A percentile compares a stretch with the other conserved stretches of the same genome.
phyloP scores from a whole-genome alignment of 1,140 invertebrate genomes.

The Eciton burchellii region DNA sequence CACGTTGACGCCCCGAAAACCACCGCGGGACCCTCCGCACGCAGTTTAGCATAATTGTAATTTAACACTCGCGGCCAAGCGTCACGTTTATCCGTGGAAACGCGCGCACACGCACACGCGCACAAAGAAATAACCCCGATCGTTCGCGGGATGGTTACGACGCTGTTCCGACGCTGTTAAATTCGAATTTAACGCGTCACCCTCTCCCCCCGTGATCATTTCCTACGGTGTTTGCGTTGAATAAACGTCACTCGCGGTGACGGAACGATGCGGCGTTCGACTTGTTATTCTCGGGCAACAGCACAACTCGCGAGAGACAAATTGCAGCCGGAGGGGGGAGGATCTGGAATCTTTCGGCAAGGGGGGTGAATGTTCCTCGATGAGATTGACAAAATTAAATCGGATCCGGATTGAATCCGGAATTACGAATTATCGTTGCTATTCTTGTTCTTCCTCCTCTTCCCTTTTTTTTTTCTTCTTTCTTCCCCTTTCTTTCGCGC shows the following conservation, averaged over 20 bases:
- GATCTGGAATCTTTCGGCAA: no score
- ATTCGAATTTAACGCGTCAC: slow-evolving; percentile 34
- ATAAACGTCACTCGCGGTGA: neutral
- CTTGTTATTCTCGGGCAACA: neutral
- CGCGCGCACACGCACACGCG: no score
- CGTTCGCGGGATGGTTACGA: slow-evolving; percentile 11
- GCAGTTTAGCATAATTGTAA: slow-evolving; percentile 73
- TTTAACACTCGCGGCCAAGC: slow-evolving; percentile 62
- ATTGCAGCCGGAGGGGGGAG: no score
- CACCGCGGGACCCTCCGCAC: neutral
- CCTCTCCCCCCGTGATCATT: neutral
- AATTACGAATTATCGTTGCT: no score
- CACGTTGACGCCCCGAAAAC: slow-evolving; percentile 46
- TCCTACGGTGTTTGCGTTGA: neutral
- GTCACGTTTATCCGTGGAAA: neutral
- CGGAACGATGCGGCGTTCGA: neutral
- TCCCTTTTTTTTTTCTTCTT: no score
- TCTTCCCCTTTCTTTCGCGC: neutral
- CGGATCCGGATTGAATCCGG: no score
- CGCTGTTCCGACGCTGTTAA: neutral
- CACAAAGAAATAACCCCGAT: slow-evolving; percentile 48
- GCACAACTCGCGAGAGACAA: no score
- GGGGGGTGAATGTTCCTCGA: no score
- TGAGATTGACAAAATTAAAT: no score
- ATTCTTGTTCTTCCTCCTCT: no score